Percentiles rank a stretch among this genome's conserved stretches.
Conservation (phyloP, 2,888 invertebrate genomes). For the Philereme transversata region DNA sequence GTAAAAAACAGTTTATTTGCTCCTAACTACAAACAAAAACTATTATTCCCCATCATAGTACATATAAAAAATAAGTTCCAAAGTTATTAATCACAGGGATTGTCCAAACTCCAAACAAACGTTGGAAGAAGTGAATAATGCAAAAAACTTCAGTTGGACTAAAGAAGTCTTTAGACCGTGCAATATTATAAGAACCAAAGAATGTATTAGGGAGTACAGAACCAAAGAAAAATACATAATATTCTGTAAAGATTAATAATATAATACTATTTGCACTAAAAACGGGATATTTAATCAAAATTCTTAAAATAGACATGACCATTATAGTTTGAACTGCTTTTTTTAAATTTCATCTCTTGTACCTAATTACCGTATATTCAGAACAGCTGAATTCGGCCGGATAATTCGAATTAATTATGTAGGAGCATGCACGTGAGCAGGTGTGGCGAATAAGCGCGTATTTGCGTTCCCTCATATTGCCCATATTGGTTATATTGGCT, state of each 20-base stretch:
- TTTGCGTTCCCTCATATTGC: conserved; percentile 29
- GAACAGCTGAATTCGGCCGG: conserved; percentile 13
- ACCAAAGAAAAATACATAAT: too few relatives aligned
- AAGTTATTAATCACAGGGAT: conserved; percentile 49
- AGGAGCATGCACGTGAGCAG: conserved; percentile 28
- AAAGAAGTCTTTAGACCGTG: conserved; percentile 12
- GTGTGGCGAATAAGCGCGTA: conserved; percentile 32
- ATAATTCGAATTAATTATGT: conserved; percentile 39
- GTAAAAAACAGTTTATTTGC: conserved; percentile 17
- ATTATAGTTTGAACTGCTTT: too few relatives aligned
- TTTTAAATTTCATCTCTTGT: too few relatives aligned
- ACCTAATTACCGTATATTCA: neutral
- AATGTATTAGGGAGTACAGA: too few relatives aligned
- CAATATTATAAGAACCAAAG: neutral
- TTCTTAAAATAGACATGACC: too few relatives aligned
- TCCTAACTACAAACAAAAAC: conserved; percentile 30
- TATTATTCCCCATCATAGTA: conserved; percentile 31
- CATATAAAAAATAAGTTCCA: conserved; percentile 30
- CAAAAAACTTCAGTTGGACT: conserved; percentile 29
- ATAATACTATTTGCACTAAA: too few relatives aligned
- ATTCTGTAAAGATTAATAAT: too few relatives aligned
- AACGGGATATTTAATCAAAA: too few relatives aligned
- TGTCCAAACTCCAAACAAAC: conserved; percentile 21
- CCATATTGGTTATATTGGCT: conserved; percentile 4
- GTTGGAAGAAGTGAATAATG: conserved; percentile 54